phyloP scores from a whole-genome alignment of 2,113 vertebrate species.

The Fulmarus glacialis region DNA sequence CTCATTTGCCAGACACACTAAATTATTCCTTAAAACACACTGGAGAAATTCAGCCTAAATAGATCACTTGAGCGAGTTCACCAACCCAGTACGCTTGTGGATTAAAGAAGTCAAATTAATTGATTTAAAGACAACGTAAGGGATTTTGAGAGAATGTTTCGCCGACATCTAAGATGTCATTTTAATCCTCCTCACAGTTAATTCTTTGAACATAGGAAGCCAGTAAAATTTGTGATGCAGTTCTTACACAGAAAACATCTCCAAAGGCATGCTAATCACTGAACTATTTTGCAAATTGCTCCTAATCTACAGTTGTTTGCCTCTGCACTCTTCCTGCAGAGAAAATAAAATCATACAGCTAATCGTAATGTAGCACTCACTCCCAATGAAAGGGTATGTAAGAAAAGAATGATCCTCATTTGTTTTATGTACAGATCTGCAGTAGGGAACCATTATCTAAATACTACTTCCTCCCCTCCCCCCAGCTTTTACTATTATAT shows the following conservation, averaged over 20 bases:
- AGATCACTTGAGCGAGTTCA: not conserved
- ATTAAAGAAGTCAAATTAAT: not conserved
- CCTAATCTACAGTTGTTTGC: not conserved
- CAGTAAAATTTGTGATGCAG: not conserved
- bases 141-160: not conserved
- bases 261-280: not conserved
- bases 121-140: not conserved
- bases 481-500: not conserved
- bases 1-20: not conserved
- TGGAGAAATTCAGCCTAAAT: not conserved
- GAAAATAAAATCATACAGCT: not conserved
- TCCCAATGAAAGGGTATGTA: not conserved
- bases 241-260: not conserved
- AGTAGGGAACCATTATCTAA: not conserved
- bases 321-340: not conserved
- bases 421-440: not conserved
- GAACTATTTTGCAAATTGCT: not conserved
- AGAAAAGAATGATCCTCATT: not conserved
- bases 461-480: accelerated
- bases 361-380: accelerated
- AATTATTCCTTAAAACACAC: not conserved
- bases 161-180: not conserved
- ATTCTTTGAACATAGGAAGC: not conserved
- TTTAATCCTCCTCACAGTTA: not conserved
- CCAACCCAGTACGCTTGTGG: not conserved